Evolutionary conservation across 2,113 vertebrate genomes (phyloP).

Genomic region (Furnarius figulus): DNA sequence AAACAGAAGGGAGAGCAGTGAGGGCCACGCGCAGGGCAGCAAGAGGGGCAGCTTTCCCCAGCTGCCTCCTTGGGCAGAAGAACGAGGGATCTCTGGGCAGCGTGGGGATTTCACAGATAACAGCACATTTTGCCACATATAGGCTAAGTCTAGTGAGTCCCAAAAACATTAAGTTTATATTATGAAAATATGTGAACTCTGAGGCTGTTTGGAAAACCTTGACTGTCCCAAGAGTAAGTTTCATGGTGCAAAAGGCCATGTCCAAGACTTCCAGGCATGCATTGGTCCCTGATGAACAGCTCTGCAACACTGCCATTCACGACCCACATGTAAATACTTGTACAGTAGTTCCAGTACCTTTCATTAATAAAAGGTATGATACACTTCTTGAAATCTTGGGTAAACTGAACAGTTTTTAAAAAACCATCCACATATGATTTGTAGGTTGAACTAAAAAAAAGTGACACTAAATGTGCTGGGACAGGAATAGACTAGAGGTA

Average conservation of each 20-base stretch:
- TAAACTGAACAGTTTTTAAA: neutral
- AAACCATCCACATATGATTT: neutral
- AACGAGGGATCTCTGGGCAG: neutral
- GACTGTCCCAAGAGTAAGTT: neutral
- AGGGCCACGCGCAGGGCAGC: neutral
- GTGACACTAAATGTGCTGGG: neutral
- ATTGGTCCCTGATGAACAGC: neutral
- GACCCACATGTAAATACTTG: neutral
- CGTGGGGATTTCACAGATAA: neutral
- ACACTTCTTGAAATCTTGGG: neutral
- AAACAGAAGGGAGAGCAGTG: neutral
- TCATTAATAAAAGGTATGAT: neutral
- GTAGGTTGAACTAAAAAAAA: neutral
- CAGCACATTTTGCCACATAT: neutral
- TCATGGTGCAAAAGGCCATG: neutral
- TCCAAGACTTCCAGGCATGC: neutral
- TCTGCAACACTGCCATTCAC: neutral
- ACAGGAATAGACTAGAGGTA: neutral
- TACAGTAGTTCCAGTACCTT: neutral
- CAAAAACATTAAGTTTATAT: neutral
- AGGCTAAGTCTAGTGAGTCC: neutral
- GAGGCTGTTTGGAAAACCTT: neutral
- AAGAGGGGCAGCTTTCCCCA: neutral
- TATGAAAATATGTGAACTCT: neutral
- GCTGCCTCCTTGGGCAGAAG: neutral